Percentiles rank a stretch among this genome's conserved stretches.
Evolutionary conservation across 2,888 invertebrate genomes (phyloP).

Genomic region (Perizoma affinitatum): DNA sequence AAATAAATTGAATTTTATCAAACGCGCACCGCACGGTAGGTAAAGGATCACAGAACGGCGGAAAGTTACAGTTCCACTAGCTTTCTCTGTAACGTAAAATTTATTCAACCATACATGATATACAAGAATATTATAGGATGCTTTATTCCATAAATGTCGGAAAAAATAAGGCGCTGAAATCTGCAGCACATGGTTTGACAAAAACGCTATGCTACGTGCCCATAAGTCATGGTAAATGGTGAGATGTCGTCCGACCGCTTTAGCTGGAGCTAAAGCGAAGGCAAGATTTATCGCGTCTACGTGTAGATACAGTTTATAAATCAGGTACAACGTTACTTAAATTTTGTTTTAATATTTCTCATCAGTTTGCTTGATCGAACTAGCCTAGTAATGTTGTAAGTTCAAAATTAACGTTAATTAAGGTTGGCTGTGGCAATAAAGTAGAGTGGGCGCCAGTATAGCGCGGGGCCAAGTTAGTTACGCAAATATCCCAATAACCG

Average conservation of each 20-base stretch:
- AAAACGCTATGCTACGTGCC: constrained; percentile 56
- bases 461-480: constrained; percentile 34
- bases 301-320: constrained; percentile 61
- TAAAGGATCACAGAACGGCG: constrained; percentile 40
- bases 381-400: constrained; percentile 22
- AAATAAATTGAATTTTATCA: constrained; percentile 58
- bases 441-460: constrained; percentile 30
- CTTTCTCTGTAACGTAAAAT: too few relatives aligned
- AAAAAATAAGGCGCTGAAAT: constrained; percentile 43
- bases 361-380: constrained; percentile 24
- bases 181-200: constrained; percentile 52
- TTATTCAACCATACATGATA: not conserved
- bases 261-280: constrained; percentile 55
- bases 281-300: constrained; percentile 61
- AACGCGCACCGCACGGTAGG: constrained; percentile 46
- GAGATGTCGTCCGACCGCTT: constrained; percentile 58
- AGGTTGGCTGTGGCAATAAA: constrained; percentile 37
- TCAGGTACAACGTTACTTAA: constrained; percentile 39
- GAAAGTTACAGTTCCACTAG: not conserved
- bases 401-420: constrained; percentile 45
- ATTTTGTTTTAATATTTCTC: constrained; percentile 34
- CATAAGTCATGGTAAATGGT: constrained; percentile 61
- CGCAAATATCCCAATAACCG: constrained; percentile 43
- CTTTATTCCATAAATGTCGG: constrained; percentile 29
- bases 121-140: constrained; percentile 14